Evolutionary conservation across 2,888 invertebrate species (phyloP).

Genomic region (Aquatica leii): DNA sequence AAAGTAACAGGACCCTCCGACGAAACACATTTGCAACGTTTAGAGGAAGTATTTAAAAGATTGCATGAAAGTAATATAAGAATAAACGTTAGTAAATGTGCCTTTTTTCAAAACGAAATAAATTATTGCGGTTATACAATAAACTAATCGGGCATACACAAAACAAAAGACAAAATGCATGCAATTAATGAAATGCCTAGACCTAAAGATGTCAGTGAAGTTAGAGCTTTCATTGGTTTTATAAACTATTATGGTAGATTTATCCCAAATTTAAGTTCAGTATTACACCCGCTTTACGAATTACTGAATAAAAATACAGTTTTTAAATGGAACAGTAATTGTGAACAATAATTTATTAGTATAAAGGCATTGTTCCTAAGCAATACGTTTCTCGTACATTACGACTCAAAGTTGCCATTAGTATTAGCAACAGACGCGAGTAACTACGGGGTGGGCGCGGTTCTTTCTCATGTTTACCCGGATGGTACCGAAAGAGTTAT

Average conservation of each 20-base stretch:
- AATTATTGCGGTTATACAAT: slow-evolving; percentile 6
- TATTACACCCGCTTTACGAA: slow-evolving; percentile 47
- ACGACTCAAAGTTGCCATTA: slow-evolving; percentile 45
- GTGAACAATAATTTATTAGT: slow-evolving; percentile 42
- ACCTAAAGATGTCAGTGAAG: slow-evolving; percentile 4
- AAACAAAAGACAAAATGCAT: neutral
- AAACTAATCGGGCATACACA: slow-evolving; percentile 2
- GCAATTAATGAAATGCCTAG: neutral
- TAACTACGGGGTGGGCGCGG: slow-evolving; percentile 41
- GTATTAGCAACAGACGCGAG: slow-evolving; percentile 47
- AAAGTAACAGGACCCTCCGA: neutral
- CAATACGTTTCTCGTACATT: slow-evolving; percentile 44
- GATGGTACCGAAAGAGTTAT: slow-evolving; percentile 32
- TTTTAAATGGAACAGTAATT: slow-evolving; percentile 44
- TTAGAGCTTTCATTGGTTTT: neutral
- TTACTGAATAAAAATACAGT: slow-evolving; percentile 42
- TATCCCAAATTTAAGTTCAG: slow-evolving; percentile 45
- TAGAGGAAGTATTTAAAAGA: slow-evolving; percentile 7
- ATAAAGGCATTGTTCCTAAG: slow-evolving; percentile 45
- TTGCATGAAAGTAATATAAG: neutral
- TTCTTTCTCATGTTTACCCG: slow-evolving; percentile 1
- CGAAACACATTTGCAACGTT: neutral
- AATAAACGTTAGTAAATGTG: neutral
- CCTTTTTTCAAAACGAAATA: neutral
- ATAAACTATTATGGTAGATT: slow-evolving; percentile 50